Conservation (phyloP, 2,113 vertebrate species). For the Acrocephalus kingi region DNA sequence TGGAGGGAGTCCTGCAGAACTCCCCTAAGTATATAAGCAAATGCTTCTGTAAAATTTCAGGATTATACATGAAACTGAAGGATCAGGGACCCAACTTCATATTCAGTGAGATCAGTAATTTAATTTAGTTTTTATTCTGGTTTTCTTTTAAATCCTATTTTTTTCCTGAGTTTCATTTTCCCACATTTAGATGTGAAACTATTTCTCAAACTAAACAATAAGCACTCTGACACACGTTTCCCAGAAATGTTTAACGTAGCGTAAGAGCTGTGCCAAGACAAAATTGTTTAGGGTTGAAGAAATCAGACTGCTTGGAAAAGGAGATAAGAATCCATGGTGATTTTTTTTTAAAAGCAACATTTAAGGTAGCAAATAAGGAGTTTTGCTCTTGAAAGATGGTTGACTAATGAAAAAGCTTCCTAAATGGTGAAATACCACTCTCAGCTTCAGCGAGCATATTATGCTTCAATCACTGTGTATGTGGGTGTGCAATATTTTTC, state of each 20-base stretch:
- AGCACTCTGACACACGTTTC: conserved; percentile 3
- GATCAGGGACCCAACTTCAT: not conserved
- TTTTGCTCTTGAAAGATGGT: not conserved
- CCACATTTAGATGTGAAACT: not conserved
- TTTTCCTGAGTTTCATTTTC: not conserved
- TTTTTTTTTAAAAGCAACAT: not conserved
- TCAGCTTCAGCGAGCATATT: not conserved
- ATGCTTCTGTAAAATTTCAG: not conserved
- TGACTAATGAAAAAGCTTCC: conserved; percentile 4
- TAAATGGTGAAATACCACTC: not conserved
- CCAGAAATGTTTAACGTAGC: not conserved
- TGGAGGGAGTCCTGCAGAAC: not conserved
- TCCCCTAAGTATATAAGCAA: not conserved
- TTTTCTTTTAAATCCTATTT: not conserved
- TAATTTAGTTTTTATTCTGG: not conserved
- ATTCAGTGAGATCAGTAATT: not conserved
- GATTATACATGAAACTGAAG: not conserved
- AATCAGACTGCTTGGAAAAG: conserved; percentile 4
- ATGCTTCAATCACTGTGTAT: not conserved
- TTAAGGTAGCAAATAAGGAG: not conserved
- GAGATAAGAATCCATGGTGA: not conserved
- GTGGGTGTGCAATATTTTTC: not conserved
- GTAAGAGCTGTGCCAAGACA: conserved; percentile 34
- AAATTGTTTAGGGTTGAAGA: conserved; percentile 2
- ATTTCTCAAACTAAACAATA: not conserved